phyloP scores from a whole-genome alignment of 2,113 vertebrate genomes.

The Theropithecus gelada region DNA sequence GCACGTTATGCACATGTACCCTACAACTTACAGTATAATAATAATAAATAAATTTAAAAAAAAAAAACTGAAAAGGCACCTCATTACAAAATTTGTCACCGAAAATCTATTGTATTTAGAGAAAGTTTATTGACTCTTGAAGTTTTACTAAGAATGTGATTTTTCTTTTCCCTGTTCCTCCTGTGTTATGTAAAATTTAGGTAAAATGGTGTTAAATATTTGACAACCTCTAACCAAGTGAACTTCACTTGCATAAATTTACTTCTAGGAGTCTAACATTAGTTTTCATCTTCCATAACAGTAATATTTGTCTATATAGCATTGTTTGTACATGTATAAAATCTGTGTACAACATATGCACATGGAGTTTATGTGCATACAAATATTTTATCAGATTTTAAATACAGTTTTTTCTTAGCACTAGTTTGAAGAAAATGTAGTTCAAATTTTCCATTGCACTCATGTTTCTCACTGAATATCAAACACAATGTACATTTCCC shows the following conservation, averaged over 20 bases:
- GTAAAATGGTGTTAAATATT: slow-evolving; percentile 53
- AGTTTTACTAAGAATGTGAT: slow-evolving; percentile 37
- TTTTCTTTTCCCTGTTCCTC: slow-evolving; percentile 18
- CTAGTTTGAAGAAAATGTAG: background rate
- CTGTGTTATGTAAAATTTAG: slow-evolving; percentile 40
- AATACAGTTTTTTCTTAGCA: background rate
- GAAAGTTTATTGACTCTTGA: background rate
- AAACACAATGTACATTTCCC: background rate
- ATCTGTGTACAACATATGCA: background rate
- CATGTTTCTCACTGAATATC: background rate
- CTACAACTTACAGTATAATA: too few species aligned
- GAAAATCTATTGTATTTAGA: background rate
- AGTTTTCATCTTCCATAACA: background rate
- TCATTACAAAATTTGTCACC: slow-evolving; percentile 13
- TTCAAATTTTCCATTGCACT: background rate
- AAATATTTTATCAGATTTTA: background rate
- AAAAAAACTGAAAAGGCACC: background rate
- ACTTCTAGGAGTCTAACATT: background rate
- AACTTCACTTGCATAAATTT: background rate
- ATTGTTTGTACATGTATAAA: background rate
- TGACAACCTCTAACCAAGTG: slow-evolving; percentile 13
- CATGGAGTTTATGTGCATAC: background rate
- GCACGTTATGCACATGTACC: too few species aligned
- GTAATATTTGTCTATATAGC: background rate
- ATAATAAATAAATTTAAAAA: too few species aligned